A percentile compares a stretch with the other conserved stretches of the same genome.
Evolutionary conservation across 2,113 vertebrate species (phyloP).

Genomic region (Hippolais icterina): DNA sequence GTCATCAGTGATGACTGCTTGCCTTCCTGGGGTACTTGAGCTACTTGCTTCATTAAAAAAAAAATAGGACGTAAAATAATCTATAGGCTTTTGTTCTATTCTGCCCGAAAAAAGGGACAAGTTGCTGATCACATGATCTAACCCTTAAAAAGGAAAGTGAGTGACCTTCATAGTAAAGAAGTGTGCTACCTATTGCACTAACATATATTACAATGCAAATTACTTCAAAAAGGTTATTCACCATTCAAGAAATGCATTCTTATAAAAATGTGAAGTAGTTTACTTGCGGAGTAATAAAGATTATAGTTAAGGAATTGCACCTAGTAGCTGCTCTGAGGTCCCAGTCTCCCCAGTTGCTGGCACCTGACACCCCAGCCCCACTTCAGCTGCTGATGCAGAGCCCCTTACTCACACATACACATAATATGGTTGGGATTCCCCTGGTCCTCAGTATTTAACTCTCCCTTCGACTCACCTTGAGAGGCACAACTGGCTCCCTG

Average conservation of each 20-base stretch:
- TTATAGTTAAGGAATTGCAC: not conserved
- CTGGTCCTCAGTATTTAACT: not conserved
- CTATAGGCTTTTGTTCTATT: not conserved
- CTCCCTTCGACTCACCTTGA: not conserved
- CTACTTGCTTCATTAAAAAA: not conserved
- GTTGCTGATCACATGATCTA: not conserved
- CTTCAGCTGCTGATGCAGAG: not conserved
- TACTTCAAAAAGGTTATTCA: not conserved
- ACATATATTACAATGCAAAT: not conserved
- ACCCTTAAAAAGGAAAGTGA: not conserved
- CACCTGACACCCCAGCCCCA: not conserved
- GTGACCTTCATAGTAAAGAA: not conserved
- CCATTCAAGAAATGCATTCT: not conserved
- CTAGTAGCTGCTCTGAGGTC: not conserved
- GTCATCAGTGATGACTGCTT: not conserved
- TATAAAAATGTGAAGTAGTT: not conserved
- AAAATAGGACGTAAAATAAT: not conserved
- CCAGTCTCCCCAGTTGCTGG: not conserved
- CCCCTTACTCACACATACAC: not conserved
- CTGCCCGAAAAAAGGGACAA: not conserved
- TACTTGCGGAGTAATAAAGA: not conserved
- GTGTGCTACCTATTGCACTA: not conserved
- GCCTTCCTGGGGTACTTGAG: not conserved
- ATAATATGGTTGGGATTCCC: not conserved
- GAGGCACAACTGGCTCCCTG: not conserved